Percentiles rank a stretch among this genome's conserved stretches.
Evolutionary conservation across 92 coral and sea anemone species (phyloP).

Genomic region (Palythoa grandiflora): DNA sequence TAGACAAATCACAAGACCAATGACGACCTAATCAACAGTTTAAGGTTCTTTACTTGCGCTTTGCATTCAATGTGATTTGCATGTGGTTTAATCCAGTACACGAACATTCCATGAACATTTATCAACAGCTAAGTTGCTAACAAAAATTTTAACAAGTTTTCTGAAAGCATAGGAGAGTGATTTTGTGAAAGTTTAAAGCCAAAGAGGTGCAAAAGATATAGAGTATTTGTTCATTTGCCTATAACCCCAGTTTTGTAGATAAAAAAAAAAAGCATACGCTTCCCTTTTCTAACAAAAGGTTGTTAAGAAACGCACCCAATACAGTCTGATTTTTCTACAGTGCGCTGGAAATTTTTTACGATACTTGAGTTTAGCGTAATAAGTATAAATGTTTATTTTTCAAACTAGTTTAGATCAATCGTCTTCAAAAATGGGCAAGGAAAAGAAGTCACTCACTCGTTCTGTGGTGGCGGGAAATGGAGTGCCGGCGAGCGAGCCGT

Average conservation of each 20-base stretch:
- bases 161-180: neutral
- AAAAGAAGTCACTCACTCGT: neutral
- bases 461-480: constrained; percentile 24
- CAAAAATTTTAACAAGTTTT: neutral
- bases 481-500: neutral
- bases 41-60: constrained; percentile 25
- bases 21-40: constrained; percentile 21
- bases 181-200: neutral
- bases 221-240: neutral
- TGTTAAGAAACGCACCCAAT: constrained; percentile 1
- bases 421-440: constrained; percentile 9
- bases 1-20: constrained; percentile 49
- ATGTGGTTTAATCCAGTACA: constrained; percentile 43
- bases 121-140: constrained; percentile 11
- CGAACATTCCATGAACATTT: constrained; percentile 29
- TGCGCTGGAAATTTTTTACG: neutral
- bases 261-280: too few relatives aligned
- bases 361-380: neutral
- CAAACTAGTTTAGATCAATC: constrained; percentile 16
- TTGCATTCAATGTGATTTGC: constrained; percentile 37
- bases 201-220: neutral
- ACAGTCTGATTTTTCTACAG: neutral
- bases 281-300: neutral
- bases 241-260: neutral
- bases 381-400: constrained; percentile 25